phyloP scores from a whole-genome alignment of 2,113 vertebrate genomes.

The Cariama cristata region DNA sequence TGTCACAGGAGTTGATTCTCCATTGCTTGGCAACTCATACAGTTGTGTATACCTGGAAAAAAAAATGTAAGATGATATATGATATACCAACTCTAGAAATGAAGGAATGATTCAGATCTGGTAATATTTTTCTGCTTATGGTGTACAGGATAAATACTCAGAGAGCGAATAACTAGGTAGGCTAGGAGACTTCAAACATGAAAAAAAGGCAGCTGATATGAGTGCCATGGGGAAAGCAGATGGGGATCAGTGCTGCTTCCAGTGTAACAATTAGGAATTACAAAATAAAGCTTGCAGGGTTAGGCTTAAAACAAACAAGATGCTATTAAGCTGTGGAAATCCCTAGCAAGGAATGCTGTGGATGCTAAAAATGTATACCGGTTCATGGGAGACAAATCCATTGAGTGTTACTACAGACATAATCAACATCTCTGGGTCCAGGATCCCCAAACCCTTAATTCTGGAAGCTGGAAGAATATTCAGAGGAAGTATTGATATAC shows the following conservation, averaged over 20 bases:
- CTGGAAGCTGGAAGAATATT: neutral
- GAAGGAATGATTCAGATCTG: neutral
- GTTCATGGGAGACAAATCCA: neutral
- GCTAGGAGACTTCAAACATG: neutral
- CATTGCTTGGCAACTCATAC: neutral
- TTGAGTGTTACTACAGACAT: neutral
- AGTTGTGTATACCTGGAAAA: neutral
- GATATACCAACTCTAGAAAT: neutral
- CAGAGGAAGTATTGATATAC: neutral
- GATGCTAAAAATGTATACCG: neutral
- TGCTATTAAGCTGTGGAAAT: neutral
- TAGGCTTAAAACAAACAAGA: constrained; percentile 7
- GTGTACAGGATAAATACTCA: neutral
- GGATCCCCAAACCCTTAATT: neutral
- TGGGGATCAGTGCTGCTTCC: neutral
- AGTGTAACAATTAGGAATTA: neutral
- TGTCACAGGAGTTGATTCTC: neutral
- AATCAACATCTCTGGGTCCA: neutral
- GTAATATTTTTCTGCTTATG: neutral
- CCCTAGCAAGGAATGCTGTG: neutral
- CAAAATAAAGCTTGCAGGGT: neutral
- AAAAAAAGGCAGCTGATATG: neutral
- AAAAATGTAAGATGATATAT: neutral
- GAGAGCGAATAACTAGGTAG: neutral
- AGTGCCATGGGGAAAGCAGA: neutral